phyloP scores from a whole-genome alignment of 2,888 invertebrate genomes.

The Calephelis perditalis region DNA sequence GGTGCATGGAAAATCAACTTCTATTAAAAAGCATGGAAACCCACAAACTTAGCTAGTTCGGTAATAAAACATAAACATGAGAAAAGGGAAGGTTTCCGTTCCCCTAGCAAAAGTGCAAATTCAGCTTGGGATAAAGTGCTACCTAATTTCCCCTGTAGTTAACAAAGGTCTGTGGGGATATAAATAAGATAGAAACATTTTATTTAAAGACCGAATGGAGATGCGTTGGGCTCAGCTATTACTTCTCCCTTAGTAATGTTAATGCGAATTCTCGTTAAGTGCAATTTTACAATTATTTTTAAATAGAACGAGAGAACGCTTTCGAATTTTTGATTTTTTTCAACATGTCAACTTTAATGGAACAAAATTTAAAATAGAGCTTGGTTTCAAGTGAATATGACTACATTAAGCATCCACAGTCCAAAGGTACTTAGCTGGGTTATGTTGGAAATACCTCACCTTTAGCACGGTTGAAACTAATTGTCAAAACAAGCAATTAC shows the following conservation, averaged over 20 bases:
- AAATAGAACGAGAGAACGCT: too few species aligned
- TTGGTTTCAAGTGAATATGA: too few species aligned
- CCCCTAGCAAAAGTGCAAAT: constrained; percentile 25
- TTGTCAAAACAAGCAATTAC: too few species aligned
- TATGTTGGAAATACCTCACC: too few species aligned
- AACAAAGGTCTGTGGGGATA: constrained; percentile 63
- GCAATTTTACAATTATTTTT: too few species aligned
- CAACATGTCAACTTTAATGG: too few species aligned
- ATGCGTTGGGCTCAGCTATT: constrained; percentile 42
- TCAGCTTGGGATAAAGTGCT: constrained; percentile 64
- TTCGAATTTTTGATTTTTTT: too few species aligned
- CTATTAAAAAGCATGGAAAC: background rate
- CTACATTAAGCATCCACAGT: too few species aligned
- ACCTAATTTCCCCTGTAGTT: constrained; percentile 56
- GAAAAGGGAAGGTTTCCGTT: constrained; percentile 22
- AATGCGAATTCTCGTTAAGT: background rate
- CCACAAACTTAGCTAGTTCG: background rate
- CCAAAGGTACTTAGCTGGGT: too few species aligned
- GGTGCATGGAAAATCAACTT: too few species aligned
- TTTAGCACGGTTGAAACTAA: too few species aligned
- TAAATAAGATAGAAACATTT: constrained; percentile 68
- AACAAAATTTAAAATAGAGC: too few species aligned
- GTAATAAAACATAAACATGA: constrained; percentile 2
- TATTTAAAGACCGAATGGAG: constrained; percentile 70
- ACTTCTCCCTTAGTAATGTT: constrained; percentile 13